These are phyloP conservation scores for Sitta europaea DNA, from an alignment of 2,113 vertebrate genomes.

Conservation along the genomic window DNA sequence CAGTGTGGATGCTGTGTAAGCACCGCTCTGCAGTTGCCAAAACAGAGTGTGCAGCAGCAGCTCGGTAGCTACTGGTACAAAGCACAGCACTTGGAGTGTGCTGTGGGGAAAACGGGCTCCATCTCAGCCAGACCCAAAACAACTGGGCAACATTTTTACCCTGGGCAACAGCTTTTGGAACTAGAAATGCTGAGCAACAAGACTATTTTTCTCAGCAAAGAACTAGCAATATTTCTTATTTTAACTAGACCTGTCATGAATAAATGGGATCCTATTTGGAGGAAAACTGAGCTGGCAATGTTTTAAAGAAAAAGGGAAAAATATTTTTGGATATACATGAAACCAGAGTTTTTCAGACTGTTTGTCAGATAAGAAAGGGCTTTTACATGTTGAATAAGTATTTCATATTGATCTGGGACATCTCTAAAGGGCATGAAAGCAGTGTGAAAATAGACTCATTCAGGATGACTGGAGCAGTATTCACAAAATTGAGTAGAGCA, in stretches of 20 bases:
- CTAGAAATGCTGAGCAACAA: not conserved
- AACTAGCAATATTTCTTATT: not conserved
- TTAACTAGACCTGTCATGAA: not conserved
- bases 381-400: not conserved
- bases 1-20: fast-evolving
- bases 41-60: not conserved
- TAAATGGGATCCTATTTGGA: not conserved
- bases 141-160: not conserved
- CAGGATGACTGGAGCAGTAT: not conserved
- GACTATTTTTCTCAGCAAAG: not conserved
- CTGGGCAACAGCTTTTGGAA: not conserved
- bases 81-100: not conserved
- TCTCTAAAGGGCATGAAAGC: not conserved
- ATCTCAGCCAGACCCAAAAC: not conserved
- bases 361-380: not conserved
- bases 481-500: not conserved
- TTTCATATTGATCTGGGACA: not conserved
- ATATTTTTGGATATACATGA: not conserved
- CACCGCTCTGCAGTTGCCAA: not conserved
- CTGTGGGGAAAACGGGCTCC: not conserved
- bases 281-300: not conserved
- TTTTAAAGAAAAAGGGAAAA: not conserved
- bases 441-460: not conserved
- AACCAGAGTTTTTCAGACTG: not conserved
- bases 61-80: not conserved